Evolutionary conservation across 2,888 invertebrate genomes (phyloP).

Genomic region (Shargacucullia verbasci): DNA sequence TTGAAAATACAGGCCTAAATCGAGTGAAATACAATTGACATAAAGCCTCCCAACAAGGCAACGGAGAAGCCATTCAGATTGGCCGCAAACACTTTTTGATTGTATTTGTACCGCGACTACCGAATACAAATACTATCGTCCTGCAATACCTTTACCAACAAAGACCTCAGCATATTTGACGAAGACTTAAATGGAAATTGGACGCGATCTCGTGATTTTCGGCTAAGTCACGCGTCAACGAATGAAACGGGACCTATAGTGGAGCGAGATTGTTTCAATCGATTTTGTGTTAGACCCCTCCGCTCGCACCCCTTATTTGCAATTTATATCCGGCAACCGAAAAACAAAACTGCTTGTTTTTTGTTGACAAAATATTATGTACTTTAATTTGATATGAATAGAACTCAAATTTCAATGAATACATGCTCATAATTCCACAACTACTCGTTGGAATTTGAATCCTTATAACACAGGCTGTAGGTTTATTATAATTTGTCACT

Average conservation of each 20-base stretch:
- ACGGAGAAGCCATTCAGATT: slow-evolving; percentile 1
- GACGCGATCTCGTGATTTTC: slow-evolving; percentile 23
- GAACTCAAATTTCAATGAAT: slow-evolving; percentile 31
- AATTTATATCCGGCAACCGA: slow-evolving; percentile 11
- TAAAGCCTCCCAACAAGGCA: too few species aligned
- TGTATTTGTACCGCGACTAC: slow-evolving; percentile 15
- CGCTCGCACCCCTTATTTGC: slow-evolving; percentile 20
- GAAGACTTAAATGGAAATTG: slow-evolving; percentile 36
- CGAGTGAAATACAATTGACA: too few species aligned
- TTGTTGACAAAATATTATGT: slow-evolving; percentile 25
- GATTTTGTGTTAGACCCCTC: slow-evolving; percentile 38
- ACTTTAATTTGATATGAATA: slow-evolving; percentile 23
- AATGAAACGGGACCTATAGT: background rate
- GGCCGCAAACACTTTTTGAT: slow-evolving; percentile 13
- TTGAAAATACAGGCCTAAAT: too few species aligned
- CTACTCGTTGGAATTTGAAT: slow-evolving; percentile 26
- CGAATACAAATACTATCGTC: slow-evolving; percentile 16
- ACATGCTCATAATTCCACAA: slow-evolving; percentile 1
- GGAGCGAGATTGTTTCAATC: slow-evolving; percentile 25
- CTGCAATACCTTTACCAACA: background rate
- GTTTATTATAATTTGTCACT: slow-evolving; percentile 22
- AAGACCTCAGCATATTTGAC: slow-evolving; percentile 26
- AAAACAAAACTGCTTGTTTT: slow-evolving; percentile 3
- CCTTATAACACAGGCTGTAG: slow-evolving; percentile 5
- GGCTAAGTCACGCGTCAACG: slow-evolving; percentile 23